phyloP scores from a whole-genome alignment of 2,797 vertebrate genomes.

The Jordanella pulchra region DNA sequence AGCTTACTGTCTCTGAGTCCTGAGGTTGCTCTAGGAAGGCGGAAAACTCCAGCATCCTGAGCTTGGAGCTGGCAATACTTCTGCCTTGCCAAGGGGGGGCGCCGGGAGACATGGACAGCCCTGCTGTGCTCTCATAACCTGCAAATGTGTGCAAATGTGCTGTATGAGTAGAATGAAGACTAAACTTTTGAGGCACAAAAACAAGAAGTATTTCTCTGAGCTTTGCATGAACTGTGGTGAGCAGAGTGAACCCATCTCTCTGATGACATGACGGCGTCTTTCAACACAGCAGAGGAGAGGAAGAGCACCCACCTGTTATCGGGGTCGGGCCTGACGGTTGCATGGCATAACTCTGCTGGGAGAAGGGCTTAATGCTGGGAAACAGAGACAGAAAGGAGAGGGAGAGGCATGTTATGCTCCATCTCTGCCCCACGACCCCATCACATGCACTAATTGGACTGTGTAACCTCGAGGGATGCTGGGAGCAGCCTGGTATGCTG shows the following conservation, averaged over 20 bases:
- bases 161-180: slow-evolving; percentile 15
- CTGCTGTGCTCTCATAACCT: slow-evolving; percentile 89
- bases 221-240: slow-evolving; percentile 24
- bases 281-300: slow-evolving; percentile 47
- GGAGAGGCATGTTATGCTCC: slow-evolving; percentile 67
- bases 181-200: slow-evolving; percentile 30
- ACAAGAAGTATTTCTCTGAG: slow-evolving; percentile 32
- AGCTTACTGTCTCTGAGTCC: slow-evolving; percentile 89
- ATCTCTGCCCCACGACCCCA: slow-evolving; percentile 59
- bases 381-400: slow-evolving; percentile 65
- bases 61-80: slow-evolving; percentile 90
- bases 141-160: slow-evolving; percentile 21
- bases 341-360: slow-evolving; percentile 90
- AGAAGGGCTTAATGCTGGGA: slow-evolving; percentile 93
- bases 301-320: slow-evolving; percentile 85
- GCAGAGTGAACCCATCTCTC: slow-evolving; percentile 38
- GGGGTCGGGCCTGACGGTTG: slow-evolving; percentile 84
- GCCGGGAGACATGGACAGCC: slow-evolving; percentile 83
- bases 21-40: slow-evolving; percentile 93
- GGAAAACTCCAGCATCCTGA: slow-evolving; percentile 95
- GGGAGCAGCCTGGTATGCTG: slow-evolving; percentile 38
- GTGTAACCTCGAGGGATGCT: slow-evolving; percentile 57
- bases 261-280: slow-evolving; percentile 45
- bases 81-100: slow-evolving; percentile 90
- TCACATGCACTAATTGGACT: slow-evolving; percentile 69